These are phyloP conservation scores for Agrochola lota DNA, from an alignment of 2,888 invertebrate species.

Conservation along the genomic window DNA sequence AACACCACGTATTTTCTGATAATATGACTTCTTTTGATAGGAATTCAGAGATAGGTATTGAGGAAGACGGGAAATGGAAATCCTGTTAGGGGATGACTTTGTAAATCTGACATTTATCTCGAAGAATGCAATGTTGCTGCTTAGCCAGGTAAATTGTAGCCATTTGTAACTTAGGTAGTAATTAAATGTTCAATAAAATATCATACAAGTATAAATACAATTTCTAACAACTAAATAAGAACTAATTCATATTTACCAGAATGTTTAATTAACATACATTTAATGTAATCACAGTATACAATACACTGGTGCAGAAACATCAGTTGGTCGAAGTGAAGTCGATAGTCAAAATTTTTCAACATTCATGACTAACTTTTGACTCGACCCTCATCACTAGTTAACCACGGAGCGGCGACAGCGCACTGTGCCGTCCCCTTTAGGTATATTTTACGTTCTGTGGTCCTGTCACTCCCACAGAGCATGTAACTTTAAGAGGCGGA, in stretches of 20 bases:
- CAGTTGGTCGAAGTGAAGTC: not conserved
- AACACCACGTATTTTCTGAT: constrained; percentile 34
- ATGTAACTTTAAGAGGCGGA: too few relatives aligned
- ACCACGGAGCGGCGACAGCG: not conserved
- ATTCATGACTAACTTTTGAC: not conserved
- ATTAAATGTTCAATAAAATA: not conserved
- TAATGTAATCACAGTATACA: not conserved
- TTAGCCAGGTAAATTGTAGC: not conserved
- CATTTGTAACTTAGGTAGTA: not conserved
- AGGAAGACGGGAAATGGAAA: constrained; percentile 24
- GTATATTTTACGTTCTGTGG: too few relatives aligned
- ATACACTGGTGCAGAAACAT: not conserved
- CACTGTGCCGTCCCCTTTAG: not conserved
- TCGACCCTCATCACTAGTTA: not conserved
- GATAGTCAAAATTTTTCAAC: not conserved
- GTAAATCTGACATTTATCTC: constrained; percentile 5
- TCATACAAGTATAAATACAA: not conserved
- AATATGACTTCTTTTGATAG: constrained; percentile 52
- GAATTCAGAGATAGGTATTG: constrained; percentile 32
- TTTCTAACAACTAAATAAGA: not conserved
- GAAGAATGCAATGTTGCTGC: not conserved
- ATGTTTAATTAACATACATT: not conserved
- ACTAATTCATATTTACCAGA: not conserved
- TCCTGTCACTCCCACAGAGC: not conserved
- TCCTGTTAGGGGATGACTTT: constrained; percentile 8